phyloP scores from a whole-genome alignment of 1,140 invertebrate genomes.

The Lasioglossum baleicum region DNA sequence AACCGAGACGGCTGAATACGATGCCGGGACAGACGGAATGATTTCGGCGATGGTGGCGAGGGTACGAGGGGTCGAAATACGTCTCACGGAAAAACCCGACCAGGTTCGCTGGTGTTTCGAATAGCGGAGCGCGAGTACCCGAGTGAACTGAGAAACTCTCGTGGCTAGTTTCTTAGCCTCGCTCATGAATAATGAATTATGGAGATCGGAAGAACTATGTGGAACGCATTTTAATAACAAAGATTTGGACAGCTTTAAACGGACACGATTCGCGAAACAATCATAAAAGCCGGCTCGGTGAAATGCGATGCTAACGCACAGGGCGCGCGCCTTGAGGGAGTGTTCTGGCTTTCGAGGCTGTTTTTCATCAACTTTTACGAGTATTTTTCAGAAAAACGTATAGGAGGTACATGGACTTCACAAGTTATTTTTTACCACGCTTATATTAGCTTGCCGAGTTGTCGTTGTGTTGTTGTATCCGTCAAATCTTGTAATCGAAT shows the following conservation, averaged over 20 bases:
- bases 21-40: slow-evolving; percentile 16
- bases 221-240: slow-evolving; percentile 11
- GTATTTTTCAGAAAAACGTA: no score
- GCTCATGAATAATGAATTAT: slow-evolving; percentile 17
- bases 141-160: not conserved
- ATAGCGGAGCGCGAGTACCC: not conserved
- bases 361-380: no score
- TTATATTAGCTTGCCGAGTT: no score
- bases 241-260: not conserved
- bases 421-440: no score
- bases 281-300: not conserved
- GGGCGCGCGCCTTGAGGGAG: no score
- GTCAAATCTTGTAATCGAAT: no score
- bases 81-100: slow-evolving; percentile 40
- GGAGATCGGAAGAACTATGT: not conserved
- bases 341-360: no score
- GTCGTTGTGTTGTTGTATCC: no score
- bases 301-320: not conserved
- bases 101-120: not conserved
- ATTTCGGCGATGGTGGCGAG: slow-evolving; percentile 3
- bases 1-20: slow-evolving; percentile 6
- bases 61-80: slow-evolving; percentile 58
- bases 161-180: not conserved
- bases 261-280: not conserved
- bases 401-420: no score